Base-by-base conservation (phyloP, 2,888 invertebrate genomes). In the Drosophila infuscata region DNA sequence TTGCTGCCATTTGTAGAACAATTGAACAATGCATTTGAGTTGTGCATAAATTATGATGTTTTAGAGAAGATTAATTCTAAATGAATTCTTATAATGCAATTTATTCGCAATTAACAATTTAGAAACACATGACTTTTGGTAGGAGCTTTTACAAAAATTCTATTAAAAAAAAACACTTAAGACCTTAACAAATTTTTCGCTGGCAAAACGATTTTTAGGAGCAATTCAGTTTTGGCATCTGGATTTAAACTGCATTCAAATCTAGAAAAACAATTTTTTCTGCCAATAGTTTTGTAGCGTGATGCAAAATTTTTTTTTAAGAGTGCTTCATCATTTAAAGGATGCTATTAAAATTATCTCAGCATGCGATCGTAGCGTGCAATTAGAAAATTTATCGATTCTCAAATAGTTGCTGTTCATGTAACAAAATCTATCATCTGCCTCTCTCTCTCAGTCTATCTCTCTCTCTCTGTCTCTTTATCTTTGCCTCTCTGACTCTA, bases 361-460 rank as follows among this genome's bases (percentile, higher is more conserved):
- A 43, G 70, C 77, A 77, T 79, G 80, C 77, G 72, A 84, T 86
- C 89, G 69, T 76, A 73, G 89, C 85, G 88, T 89, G 89, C 85
- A 85, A 89, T 81, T 87, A 82, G 82, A 81, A 79, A 84, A 87
- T 87, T 87, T 89, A 85, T 89, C 85, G 89, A 87, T 85, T 82
- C 70, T 71, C 88, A 46, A 87, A 84, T 82, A 68, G 82, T 76
- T 72, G 67, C 61, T 76, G 70, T 80, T 80, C 80, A 80, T 74
- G 76, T 76, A 52, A 29, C 38, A 63, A 63, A 79, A 77, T 80
- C 71, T 71, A 71, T 80, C 76, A 80, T 64, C 54, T 61, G 53
- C 48, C 32, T 48, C 41, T 15, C n/a, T 2, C 25, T 25, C 25
- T 25, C 25, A 3, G 2, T 25, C 25, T 25, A 2, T 25, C 25